Evolutionary conservation across 1,140 invertebrate species (phyloP).

Genomic region (Solenopsis invicta): DNA sequence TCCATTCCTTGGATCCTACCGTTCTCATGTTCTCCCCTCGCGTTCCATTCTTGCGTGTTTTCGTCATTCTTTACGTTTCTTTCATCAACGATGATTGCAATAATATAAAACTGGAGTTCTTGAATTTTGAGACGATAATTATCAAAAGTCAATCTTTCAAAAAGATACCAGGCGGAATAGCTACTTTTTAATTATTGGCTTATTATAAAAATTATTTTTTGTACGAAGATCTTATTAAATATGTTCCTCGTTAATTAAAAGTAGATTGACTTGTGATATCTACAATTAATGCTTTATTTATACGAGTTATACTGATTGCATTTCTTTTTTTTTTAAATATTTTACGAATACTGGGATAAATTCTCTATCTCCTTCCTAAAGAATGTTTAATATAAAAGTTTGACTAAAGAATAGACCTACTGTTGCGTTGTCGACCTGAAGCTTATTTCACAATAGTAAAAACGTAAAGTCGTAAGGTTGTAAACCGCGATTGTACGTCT

Average conservation of each 20-base stretch:
- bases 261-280: not conserved
- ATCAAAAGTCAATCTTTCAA: not conserved
- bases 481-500: too few species aligned
- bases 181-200: not conserved
- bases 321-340: too few species aligned
- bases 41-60: not conserved
- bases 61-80: not conserved
- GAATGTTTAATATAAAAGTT: too few species aligned
- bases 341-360: too few species aligned
- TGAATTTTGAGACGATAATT: not conserved
- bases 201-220: not conserved
- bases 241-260: not conserved
- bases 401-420: too few species aligned
- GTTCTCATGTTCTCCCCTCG: constrained; percentile 13
- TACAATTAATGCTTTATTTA: not conserved
- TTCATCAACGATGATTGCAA: not conserved
- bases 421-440: too few species aligned
- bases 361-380: too few species aligned
- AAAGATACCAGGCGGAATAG: not conserved
- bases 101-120: not conserved
- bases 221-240: not conserved
- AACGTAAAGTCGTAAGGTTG: too few species aligned
- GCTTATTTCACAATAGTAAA: too few species aligned
- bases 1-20: constrained; percentile 23
- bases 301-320: too few species aligned